These are phyloP conservation scores for Pardalotus punctatus DNA, from an alignment of 2,113 vertebrate species.

Conservation along the genomic window DNA sequence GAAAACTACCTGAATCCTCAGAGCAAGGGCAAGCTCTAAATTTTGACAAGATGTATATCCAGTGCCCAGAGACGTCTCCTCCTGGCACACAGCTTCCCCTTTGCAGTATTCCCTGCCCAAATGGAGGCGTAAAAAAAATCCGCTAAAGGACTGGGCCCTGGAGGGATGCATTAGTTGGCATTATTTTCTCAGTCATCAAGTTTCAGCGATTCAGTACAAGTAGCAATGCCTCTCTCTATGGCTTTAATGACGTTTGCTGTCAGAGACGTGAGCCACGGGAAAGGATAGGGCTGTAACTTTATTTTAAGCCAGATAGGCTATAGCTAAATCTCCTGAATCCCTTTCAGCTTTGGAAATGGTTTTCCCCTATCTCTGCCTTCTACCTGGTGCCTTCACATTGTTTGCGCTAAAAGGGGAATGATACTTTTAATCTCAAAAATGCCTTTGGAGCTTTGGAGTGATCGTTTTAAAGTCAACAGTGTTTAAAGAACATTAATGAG, in stretches of 20 bases:
- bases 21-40: not conserved
- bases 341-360: constrained; percentile 49
- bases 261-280: not conserved
- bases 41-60: not conserved
- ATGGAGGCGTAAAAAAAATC: not conserved
- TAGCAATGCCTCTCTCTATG: not conserved
- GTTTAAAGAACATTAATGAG: constrained; percentile 36
- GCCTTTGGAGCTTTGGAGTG: constrained; percentile 34
- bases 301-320: constrained; percentile 50
- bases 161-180: not conserved
- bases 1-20: not conserved
- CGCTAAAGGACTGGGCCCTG: not conserved
- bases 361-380: constrained; percentile 30
- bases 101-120: not conserved
- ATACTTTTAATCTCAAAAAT: constrained; percentile 51
- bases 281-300: constrained; percentile 54
- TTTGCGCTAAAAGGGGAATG: constrained; percentile 26
- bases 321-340: constrained; percentile 53
- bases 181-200: constrained; percentile 40
- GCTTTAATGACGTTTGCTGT: constrained; percentile 56
- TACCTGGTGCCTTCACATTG: constrained; percentile 34
- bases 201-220: constrained; percentile 47
- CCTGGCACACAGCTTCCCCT: not conserved
- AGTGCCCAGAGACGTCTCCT: not conserved
- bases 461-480: constrained; percentile 34